Base-by-base conservation (phyloP, 2,888 invertebrate species). In the Caenorhabditis sp. region DNA sequence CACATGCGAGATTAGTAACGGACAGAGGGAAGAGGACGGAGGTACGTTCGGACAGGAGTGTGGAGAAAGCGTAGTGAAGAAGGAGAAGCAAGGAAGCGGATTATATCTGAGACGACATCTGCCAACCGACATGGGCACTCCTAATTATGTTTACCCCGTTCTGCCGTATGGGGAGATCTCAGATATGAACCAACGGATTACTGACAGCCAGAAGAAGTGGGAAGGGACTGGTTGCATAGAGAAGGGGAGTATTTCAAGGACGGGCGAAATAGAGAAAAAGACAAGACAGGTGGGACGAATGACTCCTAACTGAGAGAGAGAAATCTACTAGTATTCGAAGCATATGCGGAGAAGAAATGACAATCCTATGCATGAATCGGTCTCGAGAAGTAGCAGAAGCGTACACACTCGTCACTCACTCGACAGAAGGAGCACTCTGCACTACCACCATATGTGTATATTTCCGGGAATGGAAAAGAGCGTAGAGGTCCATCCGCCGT, bases 41-140 rank as follows among this genome's bases (percentile, higher is more conserved):
- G 47, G 47, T 18, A 47, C 47, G 18, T 47, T 47, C 20, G 47
- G 47, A 47, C 11, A 3, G 13, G 40, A 61, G 18, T 26, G 18
- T 22, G 2, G 26, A 9, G 53, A 13, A 40, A 40, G 22, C 24
- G 61, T 50, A 26, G 24, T 13, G 28, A 47, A 22, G 62, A 62
- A 70, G 37, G 26, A 53, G 24, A 26, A 44, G 56, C 13, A 24
- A 22, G 56, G 18, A 26, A 40, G 40, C 60, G 44, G 67, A 76
- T 76, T 76, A 76, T 76, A 76, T 76, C 67, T 67, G 53, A 67
- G 67, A 67, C 67, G 76, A 26, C 67, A 76, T 67, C 67, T 67
- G 76, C 60, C 60, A 56, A 64, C 62, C 47, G 53, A 15, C 26
- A 35, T 22, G 18, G 50, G 35, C 37, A 40, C 51, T 60, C 28